Evolutionary conservation across 2,113 vertebrate genomes (phyloP).

Genomic region (Mormyrus iriodes): DNA sequence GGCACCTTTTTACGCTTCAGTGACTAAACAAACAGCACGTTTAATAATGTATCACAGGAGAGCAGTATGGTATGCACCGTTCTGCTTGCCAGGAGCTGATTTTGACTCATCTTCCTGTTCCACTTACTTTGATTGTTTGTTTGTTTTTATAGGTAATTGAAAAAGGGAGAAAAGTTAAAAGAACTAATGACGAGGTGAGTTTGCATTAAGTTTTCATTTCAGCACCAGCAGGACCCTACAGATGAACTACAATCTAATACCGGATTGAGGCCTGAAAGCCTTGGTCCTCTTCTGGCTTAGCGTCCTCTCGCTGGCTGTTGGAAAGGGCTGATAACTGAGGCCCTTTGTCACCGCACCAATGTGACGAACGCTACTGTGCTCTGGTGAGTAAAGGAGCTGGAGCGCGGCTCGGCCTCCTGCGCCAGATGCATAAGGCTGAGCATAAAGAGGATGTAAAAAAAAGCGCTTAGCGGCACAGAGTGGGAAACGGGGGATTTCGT

Average conservation of each 20-base stretch:
- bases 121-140: not conserved
- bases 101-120: not conserved
- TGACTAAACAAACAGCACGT: not conserved
- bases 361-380: not conserved
- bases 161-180: not conserved
- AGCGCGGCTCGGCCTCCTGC: not conserved
- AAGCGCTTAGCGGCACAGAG: not conserved
- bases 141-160: constrained; percentile 11
- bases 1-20: constrained; percentile 2
- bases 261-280: not conserved
- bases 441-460: not conserved
- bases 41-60: not conserved
- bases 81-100: not conserved
- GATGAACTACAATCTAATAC: not conserved
- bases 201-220: not conserved
- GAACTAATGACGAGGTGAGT: not conserved
- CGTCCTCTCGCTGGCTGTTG: not conserved
- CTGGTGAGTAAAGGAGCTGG: not conserved
- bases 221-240: not conserved
- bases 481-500: not conserved
- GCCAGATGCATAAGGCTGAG: not conserved
- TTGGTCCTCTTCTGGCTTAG: not conserved
- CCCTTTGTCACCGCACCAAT: not conserved
- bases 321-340: not conserved
- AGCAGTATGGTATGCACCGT: not conserved